A percentile compares a stretch with the other conserved stretches of the same genome.
phyloP scores from a whole-genome alignment of 1,140 invertebrate genomes.

The Aradophagus sp. region DNA sequence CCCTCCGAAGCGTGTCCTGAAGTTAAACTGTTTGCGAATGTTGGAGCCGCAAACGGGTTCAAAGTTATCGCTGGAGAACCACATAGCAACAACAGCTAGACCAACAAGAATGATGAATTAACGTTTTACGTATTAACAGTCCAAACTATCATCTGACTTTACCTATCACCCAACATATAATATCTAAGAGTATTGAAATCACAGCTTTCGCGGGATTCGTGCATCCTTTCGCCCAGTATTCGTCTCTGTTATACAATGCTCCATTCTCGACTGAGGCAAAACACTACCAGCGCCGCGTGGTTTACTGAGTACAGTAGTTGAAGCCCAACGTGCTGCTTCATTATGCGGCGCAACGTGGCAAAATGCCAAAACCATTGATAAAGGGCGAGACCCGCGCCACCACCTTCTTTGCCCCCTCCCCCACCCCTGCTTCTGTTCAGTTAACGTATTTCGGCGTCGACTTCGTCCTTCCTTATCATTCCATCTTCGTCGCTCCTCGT shows the following conservation, averaged over 20 bases:
- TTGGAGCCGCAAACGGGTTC: no score
- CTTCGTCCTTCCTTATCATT: slow-evolving; percentile 52
- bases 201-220: slow-evolving; percentile 23
- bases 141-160: slow-evolving; percentile 1
- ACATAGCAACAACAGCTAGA: background rate
- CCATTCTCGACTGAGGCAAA: slow-evolving; percentile 68
- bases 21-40: no score
- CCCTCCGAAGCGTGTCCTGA: no score
- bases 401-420: slow-evolving; percentile 40
- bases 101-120: slow-evolving; percentile 10
- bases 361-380: slow-evolving; percentile 71
- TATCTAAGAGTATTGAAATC: slow-evolving; percentile 21
- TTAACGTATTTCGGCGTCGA: slow-evolving; percentile 43
- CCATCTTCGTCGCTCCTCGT: slow-evolving; percentile 33
- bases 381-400: slow-evolving; percentile 61
- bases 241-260: slow-evolving; percentile 65
- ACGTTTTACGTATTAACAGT: slow-evolving; percentile 23
- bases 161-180: slow-evolving; percentile 12
- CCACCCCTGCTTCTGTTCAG: slow-evolving; percentile 54
- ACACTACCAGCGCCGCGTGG: slow-evolving; percentile 62
- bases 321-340: slow-evolving; percentile 71
- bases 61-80: background rate
- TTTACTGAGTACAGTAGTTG: slow-evolving; percentile 62
- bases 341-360: slow-evolving; percentile 73
- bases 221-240: slow-evolving; percentile 52